Percentiles rank a stretch among this genome's conserved stretches.
These are phyloP conservation scores for Diloba caeruleocephala DNA, from an alignment of 2,888 invertebrate species.

Conservation along the genomic window DNA sequence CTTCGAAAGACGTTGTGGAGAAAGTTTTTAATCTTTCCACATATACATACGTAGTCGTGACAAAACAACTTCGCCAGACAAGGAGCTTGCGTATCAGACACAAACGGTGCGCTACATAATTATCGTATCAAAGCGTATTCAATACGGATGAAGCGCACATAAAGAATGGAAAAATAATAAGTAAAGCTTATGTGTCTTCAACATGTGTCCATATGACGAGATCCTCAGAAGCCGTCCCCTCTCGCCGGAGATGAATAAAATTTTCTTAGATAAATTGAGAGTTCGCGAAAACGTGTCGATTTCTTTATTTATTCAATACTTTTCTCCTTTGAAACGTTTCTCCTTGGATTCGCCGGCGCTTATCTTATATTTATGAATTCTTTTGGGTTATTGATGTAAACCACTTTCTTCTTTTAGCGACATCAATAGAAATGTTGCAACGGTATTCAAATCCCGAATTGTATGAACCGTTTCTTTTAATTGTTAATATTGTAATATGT, in stretches of 20 bases:
- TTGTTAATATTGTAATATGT: too few relatives aligned
- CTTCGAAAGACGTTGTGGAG: conserved; percentile 73
- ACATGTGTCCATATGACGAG: conserved; percentile 79
- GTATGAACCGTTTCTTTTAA: too few relatives aligned
- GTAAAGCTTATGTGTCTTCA: conserved; percentile 71
- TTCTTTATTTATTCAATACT: conserved; percentile 87
- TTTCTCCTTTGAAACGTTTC: conserved; percentile 81
- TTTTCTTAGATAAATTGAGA: conserved; percentile 85
- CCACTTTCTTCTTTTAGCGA: conserved; percentile 66
- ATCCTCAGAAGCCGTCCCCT: conserved; percentile 78
- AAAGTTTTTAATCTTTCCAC: conserved; percentile 82
- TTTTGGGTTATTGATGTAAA: conserved; percentile 74
- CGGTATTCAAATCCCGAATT: conserved; percentile 21
- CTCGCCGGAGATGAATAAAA: conserved; percentile 83
- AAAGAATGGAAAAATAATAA: conserved; percentile 70
- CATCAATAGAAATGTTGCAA: conserved; percentile 55
- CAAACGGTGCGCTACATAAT: conserved; percentile 39
- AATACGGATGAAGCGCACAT: conserved; percentile 32
- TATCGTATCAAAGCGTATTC: conserved; percentile 45
- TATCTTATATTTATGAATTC: conserved; percentile 82
- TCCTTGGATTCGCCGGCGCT: conserved; percentile 75
- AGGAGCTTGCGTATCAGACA: conserved; percentile 38
- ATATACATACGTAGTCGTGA: conserved; percentile 56
- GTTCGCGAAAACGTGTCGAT: conserved; percentile 86
- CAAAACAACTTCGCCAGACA: conserved; percentile 47